Evolutionary conservation across 2,888 invertebrate genomes (phyloP).

Genomic region (Nomada fabriciana): DNA sequence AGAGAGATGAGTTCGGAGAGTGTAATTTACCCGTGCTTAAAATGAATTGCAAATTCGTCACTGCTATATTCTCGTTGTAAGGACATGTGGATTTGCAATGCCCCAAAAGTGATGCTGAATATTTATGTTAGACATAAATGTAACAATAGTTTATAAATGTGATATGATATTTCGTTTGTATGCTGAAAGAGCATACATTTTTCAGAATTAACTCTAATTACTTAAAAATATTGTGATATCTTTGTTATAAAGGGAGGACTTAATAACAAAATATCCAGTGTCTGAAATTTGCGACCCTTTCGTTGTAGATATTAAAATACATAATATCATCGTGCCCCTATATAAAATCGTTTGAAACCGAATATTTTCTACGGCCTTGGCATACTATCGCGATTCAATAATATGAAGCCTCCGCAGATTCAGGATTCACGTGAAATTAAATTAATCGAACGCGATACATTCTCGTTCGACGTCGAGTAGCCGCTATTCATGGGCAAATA

Average conservation of each 20-base stretch:
- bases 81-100: slow-evolving; percentile 75
- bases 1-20: background rate
- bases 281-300: background rate
- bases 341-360: background rate
- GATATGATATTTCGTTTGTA: too few species aligned
- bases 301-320: background rate
- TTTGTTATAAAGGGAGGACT: background rate
- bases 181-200: too few species aligned
- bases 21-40: slow-evolving; percentile 27
- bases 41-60: slow-evolving; percentile 50
- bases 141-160: slow-evolving; percentile 9
- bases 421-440: slow-evolving; percentile 15
- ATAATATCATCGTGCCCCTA: background rate
- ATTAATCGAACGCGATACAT: slow-evolving; percentile 5
- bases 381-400: slow-evolving; percentile 29
- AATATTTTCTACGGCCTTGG: slow-evolving; percentile 4
- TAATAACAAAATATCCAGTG: background rate
- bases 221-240: background rate
- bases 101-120: slow-evolving; percentile 67
- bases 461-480: background rate
- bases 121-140: slow-evolving; percentile 68
- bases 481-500: slow-evolving; percentile 1
- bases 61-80: slow-evolving; percentile 65
- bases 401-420: background rate
- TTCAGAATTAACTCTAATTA: too few species aligned